phyloP scores from a whole-genome alignment of 2,888 invertebrate genomes.

The Euzetes globulus region DNA sequence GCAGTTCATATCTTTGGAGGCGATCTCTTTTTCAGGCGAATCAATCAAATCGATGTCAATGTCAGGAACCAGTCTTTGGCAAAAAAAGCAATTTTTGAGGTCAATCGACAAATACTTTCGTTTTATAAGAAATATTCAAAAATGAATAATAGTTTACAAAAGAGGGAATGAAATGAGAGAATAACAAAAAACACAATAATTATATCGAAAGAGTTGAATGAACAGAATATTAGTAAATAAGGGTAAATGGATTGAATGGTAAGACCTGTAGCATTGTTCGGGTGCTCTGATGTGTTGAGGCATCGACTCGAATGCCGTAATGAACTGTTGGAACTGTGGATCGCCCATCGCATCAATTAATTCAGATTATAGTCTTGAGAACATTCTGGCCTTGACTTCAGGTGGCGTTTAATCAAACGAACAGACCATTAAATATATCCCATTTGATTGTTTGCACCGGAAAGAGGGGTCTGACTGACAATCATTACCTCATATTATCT shows the following conservation, averaged over 20 bases:
- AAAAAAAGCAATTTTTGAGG: neutral
- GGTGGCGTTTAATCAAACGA: slow-evolving; percentile 10
- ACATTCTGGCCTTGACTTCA: slow-evolving; percentile 25
- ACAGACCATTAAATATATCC: slow-evolving; percentile 13
- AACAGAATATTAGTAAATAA: neutral
- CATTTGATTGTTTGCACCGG: slow-evolving; percentile 17
- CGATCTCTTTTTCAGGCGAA: neutral
- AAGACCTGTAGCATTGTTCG: slow-evolving; percentile 25
- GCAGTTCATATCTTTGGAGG: neutral
- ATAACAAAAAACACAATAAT: neutral
- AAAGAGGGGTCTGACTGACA: slow-evolving; percentile 15
- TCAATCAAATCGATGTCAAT: slow-evolving; percentile 9
- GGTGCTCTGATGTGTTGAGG: slow-evolving; percentile 27
- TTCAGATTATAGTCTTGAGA: neutral
- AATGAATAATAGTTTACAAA: neutral
- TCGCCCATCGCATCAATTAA: slow-evolving; percentile 15
- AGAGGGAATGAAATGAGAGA: neutral
- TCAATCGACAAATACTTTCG: neutral
- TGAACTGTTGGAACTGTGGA: slow-evolving; percentile 28
- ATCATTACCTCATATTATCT: slow-evolving; percentile 3
- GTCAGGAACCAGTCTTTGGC: slow-evolving; percentile 18
- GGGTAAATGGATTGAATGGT: neutral
- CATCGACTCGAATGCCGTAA: neutral
- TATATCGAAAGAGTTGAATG: neutral
- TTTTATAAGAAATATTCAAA: neutral